A percentile compares a stretch with the other conserved stretches of the same genome.
Evolutionary conservation across 2,797 vertebrate genomes (phyloP).

Genomic region (Heteromormyrus szaboi): DNA sequence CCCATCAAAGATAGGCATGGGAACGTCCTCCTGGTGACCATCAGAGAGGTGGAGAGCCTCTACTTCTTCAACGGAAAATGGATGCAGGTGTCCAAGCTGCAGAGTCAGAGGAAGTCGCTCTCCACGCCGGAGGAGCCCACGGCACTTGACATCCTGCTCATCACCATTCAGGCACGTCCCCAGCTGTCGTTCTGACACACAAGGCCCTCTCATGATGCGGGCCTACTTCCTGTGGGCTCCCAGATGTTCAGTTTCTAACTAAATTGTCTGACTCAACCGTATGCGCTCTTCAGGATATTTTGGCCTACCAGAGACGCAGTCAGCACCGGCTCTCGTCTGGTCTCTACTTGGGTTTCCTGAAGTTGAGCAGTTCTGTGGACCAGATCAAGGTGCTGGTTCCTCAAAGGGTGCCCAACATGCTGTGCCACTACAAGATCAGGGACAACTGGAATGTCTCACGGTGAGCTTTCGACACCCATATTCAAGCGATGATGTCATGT

Average conservation of each 20-base stretch:
- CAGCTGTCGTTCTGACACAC: neutral
- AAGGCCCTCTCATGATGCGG: neutral
- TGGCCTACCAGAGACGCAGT: constrained; percentile 83
- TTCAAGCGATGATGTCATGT: neutral
- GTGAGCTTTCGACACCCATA: constrained; percentile 39
- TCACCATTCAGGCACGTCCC: constrained; percentile 84
- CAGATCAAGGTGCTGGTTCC: constrained; percentile 92
- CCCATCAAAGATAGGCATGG: constrained; percentile 95
- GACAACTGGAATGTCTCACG: constrained; percentile 84
- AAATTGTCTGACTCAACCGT: neutral
- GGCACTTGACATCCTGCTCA: constrained; percentile 89
- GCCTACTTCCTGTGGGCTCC: neutral
- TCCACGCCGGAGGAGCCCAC: constrained; percentile 95
- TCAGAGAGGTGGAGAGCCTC: constrained; percentile 81
- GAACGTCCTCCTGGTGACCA: constrained; percentile 85
- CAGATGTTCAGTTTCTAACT: neutral
- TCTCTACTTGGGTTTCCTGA: constrained; percentile 90
- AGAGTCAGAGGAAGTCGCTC: constrained; percentile 96
- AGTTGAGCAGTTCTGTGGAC: constrained; percentile 95
- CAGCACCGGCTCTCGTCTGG: constrained; percentile 77
- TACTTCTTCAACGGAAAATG: constrained; percentile 88
- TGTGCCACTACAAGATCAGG: constrained; percentile 81
- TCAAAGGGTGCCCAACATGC: constrained; percentile 82
- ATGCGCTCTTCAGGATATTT: constrained; percentile 68
- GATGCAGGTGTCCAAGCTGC: constrained; percentile 90